These are phyloP conservation scores for Mycalesis mineus DNA, from an alignment of 2,888 invertebrate genomes.

Conservation along the genomic window DNA sequence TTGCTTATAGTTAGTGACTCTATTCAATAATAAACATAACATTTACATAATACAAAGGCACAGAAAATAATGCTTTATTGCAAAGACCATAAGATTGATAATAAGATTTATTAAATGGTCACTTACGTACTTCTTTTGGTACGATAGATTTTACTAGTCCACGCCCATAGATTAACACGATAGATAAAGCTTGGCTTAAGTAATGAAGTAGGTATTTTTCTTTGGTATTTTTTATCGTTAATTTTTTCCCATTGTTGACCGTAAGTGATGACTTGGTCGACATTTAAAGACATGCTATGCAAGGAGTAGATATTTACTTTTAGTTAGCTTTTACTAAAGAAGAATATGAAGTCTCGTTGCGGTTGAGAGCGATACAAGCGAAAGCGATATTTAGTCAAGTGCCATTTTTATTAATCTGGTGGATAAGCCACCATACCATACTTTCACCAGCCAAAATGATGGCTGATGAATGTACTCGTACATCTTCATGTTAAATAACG, in stretches of 20 bases:
- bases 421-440: no score
- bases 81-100: constrained; percentile 19
- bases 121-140: constrained; percentile 34
- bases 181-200: constrained; percentile 63
- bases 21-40: constrained; percentile 11
- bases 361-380: no score
- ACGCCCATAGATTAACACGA: constrained; percentile 70
- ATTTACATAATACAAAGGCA: neutral
- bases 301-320: no score
- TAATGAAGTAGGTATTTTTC: constrained; percentile 46
- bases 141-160: constrained; percentile 53
- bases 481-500: no score
- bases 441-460: no score
- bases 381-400: no score
- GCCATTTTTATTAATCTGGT: no score
- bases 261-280: constrained; percentile 40
- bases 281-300: constrained; percentile 12
- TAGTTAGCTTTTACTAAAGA: no score
- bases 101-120: constrained; percentile 12
- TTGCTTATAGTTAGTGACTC: constrained; percentile 46
- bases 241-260: constrained; percentile 69
- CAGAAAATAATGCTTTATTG: constrained; percentile 32
- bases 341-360: no score
- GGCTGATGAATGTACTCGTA: no score
- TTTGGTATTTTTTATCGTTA: constrained; percentile 52